Percentiles rank a stretch among this genome's conserved stretches.
phyloP scores from a whole-genome alignment of 2,888 invertebrate species.

The Drosophila recens region DNA sequence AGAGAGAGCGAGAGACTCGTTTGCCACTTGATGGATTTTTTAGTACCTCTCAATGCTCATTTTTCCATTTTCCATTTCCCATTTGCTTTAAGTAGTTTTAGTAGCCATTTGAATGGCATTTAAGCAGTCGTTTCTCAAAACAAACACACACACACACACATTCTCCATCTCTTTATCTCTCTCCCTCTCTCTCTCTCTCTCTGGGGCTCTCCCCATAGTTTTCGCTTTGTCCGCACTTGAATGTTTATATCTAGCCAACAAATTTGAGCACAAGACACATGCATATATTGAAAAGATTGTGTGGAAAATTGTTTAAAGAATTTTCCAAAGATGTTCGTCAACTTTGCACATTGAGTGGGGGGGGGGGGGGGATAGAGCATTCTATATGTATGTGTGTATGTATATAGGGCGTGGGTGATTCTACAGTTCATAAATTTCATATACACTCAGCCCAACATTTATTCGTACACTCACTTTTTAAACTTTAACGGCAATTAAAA shows the following conservation, averaged over 20 bases:
- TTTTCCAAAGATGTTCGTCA: conserved; percentile 22
- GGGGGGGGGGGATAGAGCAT: background rate
- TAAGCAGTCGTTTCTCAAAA: conserved; percentile 62
- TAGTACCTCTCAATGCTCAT: conserved; percentile 28
- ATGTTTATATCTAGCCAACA: conserved; percentile 32
- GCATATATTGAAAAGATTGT: conserved; percentile 12
- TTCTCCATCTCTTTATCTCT: background rate
- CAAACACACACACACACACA: conserved; percentile 17
- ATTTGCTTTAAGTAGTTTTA: conserved; percentile 70
- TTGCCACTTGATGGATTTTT: conserved; percentile 69
- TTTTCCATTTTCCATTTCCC: conserved; percentile 32
- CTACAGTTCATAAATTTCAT: conserved; percentile 35
- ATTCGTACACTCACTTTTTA: too few relatives aligned
- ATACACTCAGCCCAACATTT: too few relatives aligned
- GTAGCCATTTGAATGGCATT: conserved; percentile 70
- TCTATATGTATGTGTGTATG: background rate
- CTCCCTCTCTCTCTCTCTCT: background rate
- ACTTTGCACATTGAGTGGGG: conserved; percentile 35
- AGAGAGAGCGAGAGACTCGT: conserved; percentile 13
- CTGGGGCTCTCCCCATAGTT: background rate
- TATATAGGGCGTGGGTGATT: conserved; percentile 13
- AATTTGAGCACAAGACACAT: conserved; percentile 3
- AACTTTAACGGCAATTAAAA: too few relatives aligned
- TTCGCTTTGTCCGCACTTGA: conserved; percentile 23
- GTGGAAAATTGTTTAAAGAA: conserved; percentile 12